Evolutionary conservation across 2,888 invertebrate genomes (phyloP).

Genomic region (Arge pagana): DNA sequence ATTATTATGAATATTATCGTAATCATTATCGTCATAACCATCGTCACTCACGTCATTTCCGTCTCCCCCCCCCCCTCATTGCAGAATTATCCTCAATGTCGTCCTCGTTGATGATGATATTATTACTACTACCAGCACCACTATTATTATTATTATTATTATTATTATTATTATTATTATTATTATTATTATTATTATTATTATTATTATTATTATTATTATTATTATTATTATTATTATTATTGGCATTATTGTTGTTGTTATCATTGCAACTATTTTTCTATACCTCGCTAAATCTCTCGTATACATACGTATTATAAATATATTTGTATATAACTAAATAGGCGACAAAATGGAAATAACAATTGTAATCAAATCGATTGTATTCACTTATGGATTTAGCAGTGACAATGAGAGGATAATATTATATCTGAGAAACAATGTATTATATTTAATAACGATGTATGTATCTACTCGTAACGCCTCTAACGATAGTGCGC

Average conservation of each 20-base stretch:
- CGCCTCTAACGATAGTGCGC: too few relatives aligned
- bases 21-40: constrained; percentile 31
- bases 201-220: not conserved
- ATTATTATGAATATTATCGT: not conserved
- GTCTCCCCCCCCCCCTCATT: not conserved
- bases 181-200: constrained; percentile 1
- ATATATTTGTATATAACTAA: too few relatives aligned
- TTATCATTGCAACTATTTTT: too few relatives aligned
- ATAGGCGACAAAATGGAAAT: too few relatives aligned
- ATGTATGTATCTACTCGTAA: too few relatives aligned
- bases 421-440: too few relatives aligned
- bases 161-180: not conserved
- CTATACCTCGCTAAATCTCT: too few relatives aligned
- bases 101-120: not conserved
- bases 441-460: too few relatives aligned
- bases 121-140: not conserved
- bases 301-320: not conserved
- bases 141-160: constrained; percentile 8
- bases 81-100: not conserved
- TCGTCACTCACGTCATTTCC: not conserved
- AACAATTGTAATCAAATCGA: too few relatives aligned
- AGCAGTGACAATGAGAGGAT: too few relatives aligned
- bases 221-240: constrained; percentile 1
- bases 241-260: not conserved
- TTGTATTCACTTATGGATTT: too few relatives aligned